Evolutionary conservation across 2,888 invertebrate genomes (phyloP).

Genomic region (Troides aeacus): DNA sequence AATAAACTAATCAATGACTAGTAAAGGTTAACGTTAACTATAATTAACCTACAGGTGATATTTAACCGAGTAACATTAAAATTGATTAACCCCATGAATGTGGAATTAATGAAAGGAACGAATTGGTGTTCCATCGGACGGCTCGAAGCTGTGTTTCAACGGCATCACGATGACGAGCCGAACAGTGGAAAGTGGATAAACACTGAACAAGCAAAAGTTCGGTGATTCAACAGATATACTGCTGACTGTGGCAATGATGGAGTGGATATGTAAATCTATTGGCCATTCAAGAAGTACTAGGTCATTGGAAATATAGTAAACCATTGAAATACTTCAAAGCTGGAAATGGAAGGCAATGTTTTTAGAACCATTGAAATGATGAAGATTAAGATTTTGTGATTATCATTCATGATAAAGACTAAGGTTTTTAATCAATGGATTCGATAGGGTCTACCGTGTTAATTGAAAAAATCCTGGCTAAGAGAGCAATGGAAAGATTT

Average conservation of each 20-base stretch:
- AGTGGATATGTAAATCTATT: conserved; percentile 11
- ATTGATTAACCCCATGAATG: conserved; percentile 2
- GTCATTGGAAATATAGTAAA: neutral
- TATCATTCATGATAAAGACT: no score
- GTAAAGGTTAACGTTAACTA: neutral
- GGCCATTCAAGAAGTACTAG: neutral
- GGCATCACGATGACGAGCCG: conserved; percentile 15
- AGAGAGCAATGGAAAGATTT: no score
- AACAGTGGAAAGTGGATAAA: conserved; percentile 6
- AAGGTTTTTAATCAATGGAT: no score
- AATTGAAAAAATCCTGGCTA: no score
- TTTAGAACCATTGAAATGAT: neutral
- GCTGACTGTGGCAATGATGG: neutral
- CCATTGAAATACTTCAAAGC: neutral
- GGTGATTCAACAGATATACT: conserved; percentile 2
- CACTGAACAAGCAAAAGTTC: conserved; percentile 1
- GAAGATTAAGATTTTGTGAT: no score
- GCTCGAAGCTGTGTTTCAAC: neutral
- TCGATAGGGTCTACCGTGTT: no score
- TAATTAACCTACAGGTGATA: neutral
- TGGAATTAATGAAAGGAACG: conserved; percentile 6
- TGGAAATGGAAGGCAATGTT: neutral
- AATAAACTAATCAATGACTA: neutral
- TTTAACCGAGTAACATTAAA: neutral
- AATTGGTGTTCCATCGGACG: conserved; percentile 4